A percentile compares a stretch with the other conserved stretches of the same genome.
phyloP scores from a whole-genome alignment of 1,140 invertebrate genomes.

The Sweltsa coloradensis region DNA sequence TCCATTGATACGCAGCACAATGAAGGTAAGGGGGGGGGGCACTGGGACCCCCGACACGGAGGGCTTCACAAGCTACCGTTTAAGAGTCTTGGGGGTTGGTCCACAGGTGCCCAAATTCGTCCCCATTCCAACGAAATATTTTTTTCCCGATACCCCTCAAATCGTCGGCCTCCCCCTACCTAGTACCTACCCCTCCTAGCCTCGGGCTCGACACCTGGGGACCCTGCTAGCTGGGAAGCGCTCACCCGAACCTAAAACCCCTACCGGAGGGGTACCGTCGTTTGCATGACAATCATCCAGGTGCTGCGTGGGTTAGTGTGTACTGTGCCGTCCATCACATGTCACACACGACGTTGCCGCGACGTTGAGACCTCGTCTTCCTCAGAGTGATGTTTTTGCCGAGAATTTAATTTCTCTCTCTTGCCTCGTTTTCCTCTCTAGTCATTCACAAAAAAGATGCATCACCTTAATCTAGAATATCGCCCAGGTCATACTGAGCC shows the following conservation, averaged over 20 bases:
- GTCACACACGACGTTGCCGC: too few relatives aligned
- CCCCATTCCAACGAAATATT: background rate
- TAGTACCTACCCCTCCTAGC: background rate
- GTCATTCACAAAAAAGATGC: too few relatives aligned
- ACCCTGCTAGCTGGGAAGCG: conserved; percentile 7
- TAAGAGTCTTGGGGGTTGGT: background rate
- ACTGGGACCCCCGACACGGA: background rate
- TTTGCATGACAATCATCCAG: conserved; percentile 10
- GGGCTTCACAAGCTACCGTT: conserved; percentile 5
- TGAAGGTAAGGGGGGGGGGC: conserved; percentile 1
- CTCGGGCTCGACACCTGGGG: conserved; percentile 3
- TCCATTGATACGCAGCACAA: background rate
- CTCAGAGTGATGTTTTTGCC: too few relatives aligned
- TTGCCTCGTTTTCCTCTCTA: too few relatives aligned
- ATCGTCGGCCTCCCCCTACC: background rate
- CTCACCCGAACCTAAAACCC: background rate
- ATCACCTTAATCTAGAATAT: too few relatives aligned
- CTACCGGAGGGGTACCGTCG: background rate
- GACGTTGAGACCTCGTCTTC: too few relatives aligned
- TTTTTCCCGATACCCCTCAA: background rate
- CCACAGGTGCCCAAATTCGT: conserved; percentile 7
- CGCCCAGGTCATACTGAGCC: too few relatives aligned
- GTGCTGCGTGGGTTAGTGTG: too few relatives aligned
- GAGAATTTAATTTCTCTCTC: too few relatives aligned
- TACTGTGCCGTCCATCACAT: too few relatives aligned